Base-by-base conservation (phyloP, 2,888 invertebrate species). In the Nemurella pictetii region DNA sequence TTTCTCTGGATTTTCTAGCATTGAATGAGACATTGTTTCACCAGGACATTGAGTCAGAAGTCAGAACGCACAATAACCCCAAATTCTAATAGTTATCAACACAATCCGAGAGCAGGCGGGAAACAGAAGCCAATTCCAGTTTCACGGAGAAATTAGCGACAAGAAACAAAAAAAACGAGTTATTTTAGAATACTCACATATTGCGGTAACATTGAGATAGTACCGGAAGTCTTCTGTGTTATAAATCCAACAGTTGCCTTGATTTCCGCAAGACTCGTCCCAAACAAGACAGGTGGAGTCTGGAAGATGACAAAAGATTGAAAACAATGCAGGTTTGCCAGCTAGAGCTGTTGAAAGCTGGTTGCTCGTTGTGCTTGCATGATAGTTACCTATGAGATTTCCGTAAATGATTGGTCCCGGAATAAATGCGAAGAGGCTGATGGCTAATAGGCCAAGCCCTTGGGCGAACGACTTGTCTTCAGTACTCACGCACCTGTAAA, bases 201-300 rank as follows among this genome's bases (percentile, higher is more conserved):
- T 91, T 5, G 93, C 92, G 20, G 92, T 89, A 0, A 91, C 88
- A 88, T 94, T 94, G 1, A 94, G 89, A 84, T 91, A 91, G 87
- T 91, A 91, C 30, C 94, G 91, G 88, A 94, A 93, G 55, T 90
- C 90, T 26, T 91, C 90, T 87, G 92, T 92, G 89, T 95, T 92
- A 88, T 95, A 94, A 28, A 94, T 89, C 91, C 94, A 94, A 87
- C 95, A 95, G 88, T 94, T 94, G 15, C 94, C 94, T 72, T 89
- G 91, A 28, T 90, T 90, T 0, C 92, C 93, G 87, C 95, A 95
- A 5, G 92, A 92, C 84, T 93, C 90, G 36, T 94, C 93, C 95
- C 95, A 95, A 28, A 85, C 91, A 72, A 94, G 88, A 87, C 95
- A 95, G 0, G 94, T 92, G 15, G 92, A 92, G 89, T 95, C 95